phyloP scores from a whole-genome alignment of 2,797 vertebrate species.

The Pantherophis vulpinus region DNA sequence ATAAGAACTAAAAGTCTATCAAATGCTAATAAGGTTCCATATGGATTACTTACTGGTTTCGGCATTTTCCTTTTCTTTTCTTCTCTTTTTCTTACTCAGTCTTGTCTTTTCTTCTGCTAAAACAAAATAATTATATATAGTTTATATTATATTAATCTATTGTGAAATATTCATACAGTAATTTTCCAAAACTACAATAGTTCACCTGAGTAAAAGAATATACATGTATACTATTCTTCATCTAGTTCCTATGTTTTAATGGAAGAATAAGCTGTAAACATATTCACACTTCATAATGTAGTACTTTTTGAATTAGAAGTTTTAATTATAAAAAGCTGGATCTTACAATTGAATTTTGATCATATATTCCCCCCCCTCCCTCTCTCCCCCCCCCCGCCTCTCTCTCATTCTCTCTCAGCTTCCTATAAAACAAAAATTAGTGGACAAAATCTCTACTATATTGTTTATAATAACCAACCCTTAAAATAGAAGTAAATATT shows the following conservation, averaged over 20 bases:
- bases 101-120: constrained; percentile 56
- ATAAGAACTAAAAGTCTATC: background rate
- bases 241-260: background rate
- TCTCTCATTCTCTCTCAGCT: too few relatives aligned
- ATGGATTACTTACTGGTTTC: constrained; percentile 84
- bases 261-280: background rate
- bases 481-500: background rate
- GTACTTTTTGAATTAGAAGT: background rate
- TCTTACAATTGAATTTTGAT: background rate
- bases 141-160: background rate
- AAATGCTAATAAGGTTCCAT: background rate
- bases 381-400: too few relatives aligned
- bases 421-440: too few relatives aligned
- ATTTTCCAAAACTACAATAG: background rate
- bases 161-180: background rate
- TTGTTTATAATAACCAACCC: too few relatives aligned
- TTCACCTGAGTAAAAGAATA: background rate
- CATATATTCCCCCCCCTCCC: too few relatives aligned
- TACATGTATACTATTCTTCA: background rate
- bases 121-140: constrained; percentile 40
- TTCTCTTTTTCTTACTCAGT: constrained; percentile 62
- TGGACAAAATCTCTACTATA: too few relatives aligned
- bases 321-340: background rate
- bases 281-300: background rate
- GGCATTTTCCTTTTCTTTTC: constrained; percentile 83